Conservation (phyloP, 2,113 vertebrate genomes). For the Anas platyrhynchos region DNA sequence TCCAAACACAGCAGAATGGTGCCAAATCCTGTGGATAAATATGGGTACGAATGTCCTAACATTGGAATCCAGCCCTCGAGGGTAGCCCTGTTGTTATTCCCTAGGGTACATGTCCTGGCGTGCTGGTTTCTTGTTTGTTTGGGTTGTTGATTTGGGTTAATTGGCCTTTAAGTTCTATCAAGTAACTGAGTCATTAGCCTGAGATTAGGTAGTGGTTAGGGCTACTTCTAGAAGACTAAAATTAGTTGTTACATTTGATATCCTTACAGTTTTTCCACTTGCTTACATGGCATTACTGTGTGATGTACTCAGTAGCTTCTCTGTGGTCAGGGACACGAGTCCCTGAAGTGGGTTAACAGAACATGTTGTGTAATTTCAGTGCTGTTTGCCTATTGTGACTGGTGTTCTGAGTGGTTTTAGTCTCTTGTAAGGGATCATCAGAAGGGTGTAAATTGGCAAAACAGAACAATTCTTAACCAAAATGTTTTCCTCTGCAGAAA, state of each 20-base stretch:
- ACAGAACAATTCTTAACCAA: not conserved
- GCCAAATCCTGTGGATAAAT: not conserved
- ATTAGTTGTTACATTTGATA: not conserved
- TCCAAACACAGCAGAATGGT: not conserved
- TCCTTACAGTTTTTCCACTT: not conserved
- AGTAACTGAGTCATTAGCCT: not conserved
- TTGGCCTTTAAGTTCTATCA: not conserved
- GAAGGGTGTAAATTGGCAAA: not conserved
- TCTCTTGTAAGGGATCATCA: not conserved
- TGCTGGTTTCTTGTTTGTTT: not conserved
- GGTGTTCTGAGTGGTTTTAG: not conserved
- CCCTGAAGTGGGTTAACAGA: not conserved
- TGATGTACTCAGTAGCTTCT: not conserved
- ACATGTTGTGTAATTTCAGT: not conserved
- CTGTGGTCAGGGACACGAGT: not conserved
- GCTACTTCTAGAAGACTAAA: not conserved
- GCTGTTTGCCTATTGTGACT: not conserved
- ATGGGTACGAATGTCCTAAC: not conserved
- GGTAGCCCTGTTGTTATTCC: not conserved
- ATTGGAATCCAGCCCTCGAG: not conserved
- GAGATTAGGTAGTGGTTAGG: not conserved
- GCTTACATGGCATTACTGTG: not conserved
- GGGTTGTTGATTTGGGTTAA: not conserved
- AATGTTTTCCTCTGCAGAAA: conserved; percentile 80
- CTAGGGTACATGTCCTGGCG: not conserved